Conservation (phyloP, 1,140 invertebrate genomes). For the Zaprionus tsacasi region DNA sequence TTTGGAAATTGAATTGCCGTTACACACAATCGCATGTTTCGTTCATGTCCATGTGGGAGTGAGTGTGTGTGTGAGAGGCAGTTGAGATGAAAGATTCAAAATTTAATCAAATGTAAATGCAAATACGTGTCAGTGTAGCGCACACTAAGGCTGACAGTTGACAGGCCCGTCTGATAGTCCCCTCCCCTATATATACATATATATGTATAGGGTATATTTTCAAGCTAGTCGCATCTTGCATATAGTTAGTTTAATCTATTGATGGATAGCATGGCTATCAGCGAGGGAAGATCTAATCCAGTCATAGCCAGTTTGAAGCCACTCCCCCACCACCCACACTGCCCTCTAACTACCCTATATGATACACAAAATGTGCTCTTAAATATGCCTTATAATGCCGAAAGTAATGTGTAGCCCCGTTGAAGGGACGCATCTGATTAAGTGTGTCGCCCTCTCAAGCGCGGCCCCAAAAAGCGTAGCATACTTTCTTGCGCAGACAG, state of each 20-base stretch:
- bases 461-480: conserved; percentile 34
- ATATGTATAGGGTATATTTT: background rate
- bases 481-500: conserved; percentile 22
- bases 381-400: conserved; percentile 23
- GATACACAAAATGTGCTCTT: conserved; percentile 4
- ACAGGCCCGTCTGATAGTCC: background rate
- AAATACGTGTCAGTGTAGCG: conserved; percentile 27
- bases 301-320: background rate
- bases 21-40: conserved; percentile 37
- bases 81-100: conserved; percentile 41
- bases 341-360: background rate
- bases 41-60: background rate
- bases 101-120: conserved; percentile 54
- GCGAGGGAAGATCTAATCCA: background rate
- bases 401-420: background rate
- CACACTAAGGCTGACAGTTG: conserved; percentile 26
- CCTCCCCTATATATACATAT: background rate
- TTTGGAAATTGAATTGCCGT: conserved; percentile 51
- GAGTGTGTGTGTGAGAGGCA: background rate
- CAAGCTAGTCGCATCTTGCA: background rate
- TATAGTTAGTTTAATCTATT: background rate
- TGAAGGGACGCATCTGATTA: conserved; percentile 37
- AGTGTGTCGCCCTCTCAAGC: conserved; percentile 32
- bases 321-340: background rate
- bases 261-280: background rate